phyloP scores from a whole-genome alignment of 2,113 vertebrate genomes.

The Lophochroa leadbeateri region DNA sequence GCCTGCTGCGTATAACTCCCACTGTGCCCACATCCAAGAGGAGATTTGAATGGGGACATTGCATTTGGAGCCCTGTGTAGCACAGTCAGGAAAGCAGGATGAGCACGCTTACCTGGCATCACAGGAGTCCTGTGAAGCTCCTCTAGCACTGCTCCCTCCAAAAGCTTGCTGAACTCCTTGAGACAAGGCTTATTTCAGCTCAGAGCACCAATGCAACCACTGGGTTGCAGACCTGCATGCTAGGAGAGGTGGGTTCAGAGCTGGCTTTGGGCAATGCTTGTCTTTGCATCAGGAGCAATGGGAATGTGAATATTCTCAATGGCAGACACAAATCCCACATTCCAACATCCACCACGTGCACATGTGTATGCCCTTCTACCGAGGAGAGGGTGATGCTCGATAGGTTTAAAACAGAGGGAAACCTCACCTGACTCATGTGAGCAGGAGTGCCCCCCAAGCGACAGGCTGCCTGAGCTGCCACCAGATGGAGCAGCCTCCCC shows the following conservation, averaged over 20 bases:
- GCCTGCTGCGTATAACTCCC: background rate
- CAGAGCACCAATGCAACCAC: fast-evolving
- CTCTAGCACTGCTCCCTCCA: background rate
- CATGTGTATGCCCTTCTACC: fast-evolving
- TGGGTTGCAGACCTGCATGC: fast-evolving
- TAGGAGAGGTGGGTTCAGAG: background rate
- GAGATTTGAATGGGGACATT: fast-evolving
- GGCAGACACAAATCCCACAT: fast-evolving
- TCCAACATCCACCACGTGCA: background rate
- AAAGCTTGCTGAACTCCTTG: background rate
- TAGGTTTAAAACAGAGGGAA: background rate
- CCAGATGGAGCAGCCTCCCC: background rate
- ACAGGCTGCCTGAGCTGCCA: background rate
- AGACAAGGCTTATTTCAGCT: background rate
- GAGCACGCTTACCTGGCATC: fast-evolving
- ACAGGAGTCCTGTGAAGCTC: background rate
- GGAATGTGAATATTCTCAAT: background rate
- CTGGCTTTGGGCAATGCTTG: fast-evolving
- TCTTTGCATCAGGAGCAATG: fast-evolving
- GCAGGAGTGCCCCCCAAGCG: background rate
- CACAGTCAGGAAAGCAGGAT: fast-evolving
- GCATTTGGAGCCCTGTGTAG: background rate
- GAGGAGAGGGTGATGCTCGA: background rate
- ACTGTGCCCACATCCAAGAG: background rate
- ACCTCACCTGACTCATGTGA: background rate